Percentiles rank a stretch among this genome's conserved stretches.
phyloP scores from a whole-genome alignment of 2,113 vertebrate species.

The Anolis carolinensis region DNA sequence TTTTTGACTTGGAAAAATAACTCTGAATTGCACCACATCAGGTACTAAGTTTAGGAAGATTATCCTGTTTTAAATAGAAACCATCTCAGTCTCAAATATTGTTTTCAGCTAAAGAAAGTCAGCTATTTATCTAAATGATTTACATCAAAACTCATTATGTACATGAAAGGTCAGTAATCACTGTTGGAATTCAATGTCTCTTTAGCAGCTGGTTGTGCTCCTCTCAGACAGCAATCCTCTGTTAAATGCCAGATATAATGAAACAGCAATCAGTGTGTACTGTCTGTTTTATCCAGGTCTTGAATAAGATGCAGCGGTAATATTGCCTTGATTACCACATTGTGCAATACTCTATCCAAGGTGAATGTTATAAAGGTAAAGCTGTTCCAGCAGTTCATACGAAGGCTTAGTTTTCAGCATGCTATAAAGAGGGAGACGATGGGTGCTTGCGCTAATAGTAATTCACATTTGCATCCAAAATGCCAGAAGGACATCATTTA shows the following conservation, averaged over 20 bases:
- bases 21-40: neutral
- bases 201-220: constrained; percentile 37
- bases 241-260: constrained; percentile 44
- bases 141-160: constrained; percentile 44
- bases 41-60: neutral
- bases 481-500: neutral
- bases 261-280: constrained; percentile 40
- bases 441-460: too few relatives aligned
- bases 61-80: constrained; percentile 33
- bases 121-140: constrained; percentile 61
- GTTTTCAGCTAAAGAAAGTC: constrained; percentile 48
- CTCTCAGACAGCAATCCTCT: neutral
- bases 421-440: neutral
- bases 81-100: constrained; percentile 43
- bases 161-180: constrained; percentile 51
- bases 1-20: constrained; percentile 46
- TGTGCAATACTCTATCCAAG: neutral
- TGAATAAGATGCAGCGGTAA: constrained; percentile 39
- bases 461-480: too few relatives aligned
- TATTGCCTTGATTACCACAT: neutral
- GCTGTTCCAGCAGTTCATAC: neutral
- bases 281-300: constrained; percentile 18
- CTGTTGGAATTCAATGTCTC: constrained; percentile 48
- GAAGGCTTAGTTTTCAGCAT: neutral
- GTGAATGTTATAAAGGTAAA: neutral